A percentile compares a stretch with the other conserved stretches of the same genome.
phyloP scores from a whole-genome alignment of 2,797 vertebrate species.

The Anabacerthia variegaticeps region DNA sequence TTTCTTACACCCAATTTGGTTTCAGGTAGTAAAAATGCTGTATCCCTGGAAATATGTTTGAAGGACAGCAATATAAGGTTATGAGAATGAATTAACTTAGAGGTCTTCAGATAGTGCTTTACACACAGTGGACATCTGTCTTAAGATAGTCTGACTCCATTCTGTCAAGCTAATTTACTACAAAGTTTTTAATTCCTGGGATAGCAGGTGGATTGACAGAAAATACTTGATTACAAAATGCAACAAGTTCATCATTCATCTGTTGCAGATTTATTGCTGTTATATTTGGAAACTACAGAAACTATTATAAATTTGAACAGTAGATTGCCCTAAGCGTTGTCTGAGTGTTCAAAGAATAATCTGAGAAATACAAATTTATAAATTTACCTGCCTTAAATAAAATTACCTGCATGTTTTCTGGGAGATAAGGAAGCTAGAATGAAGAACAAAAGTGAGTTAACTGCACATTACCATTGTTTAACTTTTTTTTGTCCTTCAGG shows the following conservation, averaged over 20 bases:
- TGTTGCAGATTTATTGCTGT: neutral
- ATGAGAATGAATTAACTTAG: neutral
- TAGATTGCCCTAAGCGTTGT: neutral
- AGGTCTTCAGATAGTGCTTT: neutral
- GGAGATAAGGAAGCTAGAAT: neutral
- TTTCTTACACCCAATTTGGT: neutral
- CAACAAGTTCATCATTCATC: neutral
- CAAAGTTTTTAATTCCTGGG: neutral
- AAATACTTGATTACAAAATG: neutral
- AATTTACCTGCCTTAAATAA: neutral
- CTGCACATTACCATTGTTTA: neutral
- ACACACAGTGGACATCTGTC: neutral
- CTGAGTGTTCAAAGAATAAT: neutral
- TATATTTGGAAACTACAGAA: neutral
- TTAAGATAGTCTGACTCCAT: neutral
- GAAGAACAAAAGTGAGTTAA: neutral
- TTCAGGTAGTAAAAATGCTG: neutral
- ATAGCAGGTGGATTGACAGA: neutral
- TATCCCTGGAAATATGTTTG: neutral
- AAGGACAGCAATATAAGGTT: neutral
- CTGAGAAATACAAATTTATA: neutral
- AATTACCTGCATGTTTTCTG: neutral
- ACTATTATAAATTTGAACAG: neutral
- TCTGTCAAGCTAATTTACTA: neutral
- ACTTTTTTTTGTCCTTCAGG: neutral